Evolutionary conservation across 2,888 invertebrate species (phyloP).

Genomic region (Spilarctia lutea): DNA sequence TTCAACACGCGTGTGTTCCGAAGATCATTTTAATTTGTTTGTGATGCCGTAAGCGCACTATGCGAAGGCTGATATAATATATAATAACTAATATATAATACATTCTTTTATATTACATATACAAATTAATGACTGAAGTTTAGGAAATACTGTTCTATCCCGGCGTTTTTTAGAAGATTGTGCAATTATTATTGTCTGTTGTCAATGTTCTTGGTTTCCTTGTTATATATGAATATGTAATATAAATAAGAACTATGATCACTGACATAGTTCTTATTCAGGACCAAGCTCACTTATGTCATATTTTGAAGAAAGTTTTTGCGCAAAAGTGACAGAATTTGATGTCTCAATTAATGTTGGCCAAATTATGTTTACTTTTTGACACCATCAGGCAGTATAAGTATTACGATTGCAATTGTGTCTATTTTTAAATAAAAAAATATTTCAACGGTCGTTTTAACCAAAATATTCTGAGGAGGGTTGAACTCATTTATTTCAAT

Average conservation of each 20-base stretch:
- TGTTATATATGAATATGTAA: too few species aligned
- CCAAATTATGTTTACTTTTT: too few species aligned
- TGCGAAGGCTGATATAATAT: slow-evolving; percentile 13
- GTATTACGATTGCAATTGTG: too few species aligned
- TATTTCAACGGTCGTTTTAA: background rate
- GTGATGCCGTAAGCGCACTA: slow-evolving; percentile 17
- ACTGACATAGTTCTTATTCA: too few species aligned
- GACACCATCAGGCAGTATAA: too few species aligned
- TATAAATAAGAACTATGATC: too few species aligned
- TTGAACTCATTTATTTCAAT: background rate
- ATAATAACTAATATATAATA: too few species aligned
- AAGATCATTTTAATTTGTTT: slow-evolving; percentile 16
- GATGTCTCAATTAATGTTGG: background rate
- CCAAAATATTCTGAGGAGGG: background rate
- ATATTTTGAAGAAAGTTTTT: background rate
- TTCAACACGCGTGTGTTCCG: slow-evolving; percentile 21
- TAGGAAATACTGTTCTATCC: background rate
- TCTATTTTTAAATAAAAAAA: background rate
- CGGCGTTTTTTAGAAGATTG: background rate
- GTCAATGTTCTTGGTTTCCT: background rate
- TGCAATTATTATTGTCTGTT: background rate
- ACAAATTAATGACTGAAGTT: background rate
- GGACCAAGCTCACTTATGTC: background rate
- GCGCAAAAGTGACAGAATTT: background rate
- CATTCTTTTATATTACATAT: background rate